Conservation (phyloP, 2,113 vertebrate species). For the Pontoporia blainvillei region DNA sequence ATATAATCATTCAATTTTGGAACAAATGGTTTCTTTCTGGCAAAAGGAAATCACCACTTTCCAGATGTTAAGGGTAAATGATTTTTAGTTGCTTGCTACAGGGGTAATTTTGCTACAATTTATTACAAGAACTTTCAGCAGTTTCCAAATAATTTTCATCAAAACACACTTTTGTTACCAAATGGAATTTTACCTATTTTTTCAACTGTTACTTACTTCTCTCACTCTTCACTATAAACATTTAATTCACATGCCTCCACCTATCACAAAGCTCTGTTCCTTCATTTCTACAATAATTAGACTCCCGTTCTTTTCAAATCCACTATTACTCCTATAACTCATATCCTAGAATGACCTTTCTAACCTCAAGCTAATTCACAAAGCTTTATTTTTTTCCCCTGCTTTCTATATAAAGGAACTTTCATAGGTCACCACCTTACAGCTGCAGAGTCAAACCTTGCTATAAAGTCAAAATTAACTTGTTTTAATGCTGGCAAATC, state of each 20-base stretch:
- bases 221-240: not conserved
- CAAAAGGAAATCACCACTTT: constrained; percentile 24
- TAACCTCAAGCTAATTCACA: not conserved
- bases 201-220: constrained; percentile 1
- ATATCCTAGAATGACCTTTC: not conserved
- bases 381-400: not conserved
- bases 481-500: constrained; percentile 14
- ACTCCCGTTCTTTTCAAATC: constrained; percentile 19
- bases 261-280: not conserved
- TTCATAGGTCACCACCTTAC: not conserved
- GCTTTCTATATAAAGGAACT: not conserved
- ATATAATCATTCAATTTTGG: not conserved
- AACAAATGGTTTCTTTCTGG: not conserved
- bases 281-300: not conserved
- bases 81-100: not conserved
- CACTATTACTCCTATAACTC: not conserved
- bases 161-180: not conserved
- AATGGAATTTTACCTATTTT: not conserved
- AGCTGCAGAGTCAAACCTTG: not conserved
- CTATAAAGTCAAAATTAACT: not conserved
- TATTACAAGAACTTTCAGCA: not conserved
- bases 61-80: not conserved
- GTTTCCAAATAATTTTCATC: constrained; percentile 44
- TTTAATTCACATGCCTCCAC: not conserved
- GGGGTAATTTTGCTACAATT: not conserved